Evolutionary conservation across 2,113 vertebrate species (phyloP).

Genomic region (Isichthys henryi): DNA sequence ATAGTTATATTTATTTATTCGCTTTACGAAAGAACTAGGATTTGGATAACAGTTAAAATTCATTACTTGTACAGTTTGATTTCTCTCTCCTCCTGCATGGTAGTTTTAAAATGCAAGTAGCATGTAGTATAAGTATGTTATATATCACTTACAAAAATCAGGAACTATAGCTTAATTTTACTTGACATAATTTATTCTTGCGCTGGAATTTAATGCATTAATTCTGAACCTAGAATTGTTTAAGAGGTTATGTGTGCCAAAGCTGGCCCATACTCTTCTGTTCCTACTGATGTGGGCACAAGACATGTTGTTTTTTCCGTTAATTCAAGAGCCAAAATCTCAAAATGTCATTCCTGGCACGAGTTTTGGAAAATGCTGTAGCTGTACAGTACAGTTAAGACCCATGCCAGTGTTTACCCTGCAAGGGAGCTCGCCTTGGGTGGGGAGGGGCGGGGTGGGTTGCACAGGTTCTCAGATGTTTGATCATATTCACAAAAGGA

Average conservation of each 20-base stretch:
- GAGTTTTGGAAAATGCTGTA: conserved; percentile 24
- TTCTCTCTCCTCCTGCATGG: background rate
- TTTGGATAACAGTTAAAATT: background rate
- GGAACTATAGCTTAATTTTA: background rate
- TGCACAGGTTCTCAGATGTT: background rate
- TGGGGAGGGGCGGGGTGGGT: background rate
- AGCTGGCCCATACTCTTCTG: background rate
- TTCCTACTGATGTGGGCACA: conserved; percentile 21
- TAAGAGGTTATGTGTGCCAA: background rate
- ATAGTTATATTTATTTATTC: background rate
- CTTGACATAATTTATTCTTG: background rate
- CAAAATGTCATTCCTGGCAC: conserved; percentile 22
- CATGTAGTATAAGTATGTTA: background rate
- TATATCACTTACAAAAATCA: background rate
- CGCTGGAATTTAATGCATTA: background rate
- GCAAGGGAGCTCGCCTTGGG: background rate
- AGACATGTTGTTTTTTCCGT: conserved; percentile 34
- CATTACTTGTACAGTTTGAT: background rate
- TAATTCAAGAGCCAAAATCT: conserved; percentile 10
- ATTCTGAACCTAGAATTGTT: background rate
- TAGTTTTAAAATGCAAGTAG: background rate
- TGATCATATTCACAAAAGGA: background rate
- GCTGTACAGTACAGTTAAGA: background rate
- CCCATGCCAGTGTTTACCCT: background rate
- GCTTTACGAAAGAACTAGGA: background rate